Base-by-base conservation (phyloP, 2,888 invertebrate species). In the Mylabris sibirica region DNA sequence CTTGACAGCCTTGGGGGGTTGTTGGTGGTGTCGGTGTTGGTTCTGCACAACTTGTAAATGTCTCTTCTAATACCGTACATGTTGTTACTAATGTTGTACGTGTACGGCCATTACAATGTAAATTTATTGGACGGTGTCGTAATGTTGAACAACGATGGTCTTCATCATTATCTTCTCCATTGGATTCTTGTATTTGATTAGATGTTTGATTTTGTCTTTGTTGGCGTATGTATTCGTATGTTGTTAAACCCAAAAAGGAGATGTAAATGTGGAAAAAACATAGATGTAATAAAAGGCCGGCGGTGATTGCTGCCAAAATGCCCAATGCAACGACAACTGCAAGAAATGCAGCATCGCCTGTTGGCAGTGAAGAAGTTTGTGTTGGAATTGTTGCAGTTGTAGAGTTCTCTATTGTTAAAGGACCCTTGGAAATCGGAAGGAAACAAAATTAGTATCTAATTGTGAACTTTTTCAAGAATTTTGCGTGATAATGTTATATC, bases 191-290 rank as follows among this genome's bases (percentile, higher is more conserved):
- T 17, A 17, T 6, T 70, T 77, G 68, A n/a, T 70, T 59, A 9
- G 74, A 70, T 26, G 72, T 67, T 57, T 79, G 77, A 44, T 78
- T 75, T 67, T 80, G 87, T 1, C 88, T 85, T 73, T 85, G 84
- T 71, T 85, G 84, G 1, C 90, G 85, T 65, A 96, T 93, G 84
- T 96, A 96, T 82, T 96, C 96, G 85, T 96, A 97, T 0, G 96
- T 97, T 22, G 96, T 95, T 59, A 96, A 87, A 1, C 95, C 96
- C 78, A 95, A 86, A 76, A 92, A 89, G 3, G 92, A 92, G 80
- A 96, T 94, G 85, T 96, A 96, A 69, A 94, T 90, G 85, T 96
- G 96, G 84, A 96, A 96, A 85, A 93, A 93, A 82, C 93, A 93
- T 64, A 96, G 87, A 85, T 96, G 96, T 72, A 94, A 86, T 67